phyloP scores from a whole-genome alignment of 2,888 invertebrate species.

The Limnephilus lunatus region DNA sequence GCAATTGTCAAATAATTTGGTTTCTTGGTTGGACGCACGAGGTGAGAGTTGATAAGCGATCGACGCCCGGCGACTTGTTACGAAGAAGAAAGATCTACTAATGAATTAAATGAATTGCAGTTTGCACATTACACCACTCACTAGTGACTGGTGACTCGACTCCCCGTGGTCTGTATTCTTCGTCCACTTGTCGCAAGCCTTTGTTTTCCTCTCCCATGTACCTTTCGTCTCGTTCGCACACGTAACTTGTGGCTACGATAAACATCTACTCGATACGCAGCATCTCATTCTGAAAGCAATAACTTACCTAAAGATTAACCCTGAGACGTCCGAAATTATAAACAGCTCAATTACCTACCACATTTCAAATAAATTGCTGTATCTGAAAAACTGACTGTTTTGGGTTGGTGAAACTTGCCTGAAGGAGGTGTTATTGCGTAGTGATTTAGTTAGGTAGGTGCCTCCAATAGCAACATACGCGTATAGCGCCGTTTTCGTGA shows the following conservation, averaged over 20 bases:
- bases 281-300: neutral
- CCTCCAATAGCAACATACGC: too few species aligned
- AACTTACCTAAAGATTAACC: neutral
- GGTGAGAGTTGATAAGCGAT: neutral
- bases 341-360: too few species aligned
- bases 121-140: too few species aligned
- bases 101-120: neutral
- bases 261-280: neutral
- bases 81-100: neutral
- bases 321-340: neutral
- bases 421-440: too few species aligned
- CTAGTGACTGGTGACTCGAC: neutral
- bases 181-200: neutral
- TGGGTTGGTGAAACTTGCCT: too few species aligned
- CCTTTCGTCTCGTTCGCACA: neutral
- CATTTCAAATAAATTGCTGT: too few species aligned
- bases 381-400: too few species aligned
- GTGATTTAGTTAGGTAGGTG: too few species aligned
- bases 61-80: neutral
- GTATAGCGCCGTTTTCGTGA: too few species aligned
- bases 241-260: neutral
- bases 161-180: too few species aligned
- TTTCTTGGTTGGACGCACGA: neutral
- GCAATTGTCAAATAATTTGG: neutral
- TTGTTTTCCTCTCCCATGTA: neutral